These are phyloP conservation scores for Ichneumoninae sp. DNA, from an alignment of 2,888 invertebrate genomes.

Conservation along the genomic window DNA sequence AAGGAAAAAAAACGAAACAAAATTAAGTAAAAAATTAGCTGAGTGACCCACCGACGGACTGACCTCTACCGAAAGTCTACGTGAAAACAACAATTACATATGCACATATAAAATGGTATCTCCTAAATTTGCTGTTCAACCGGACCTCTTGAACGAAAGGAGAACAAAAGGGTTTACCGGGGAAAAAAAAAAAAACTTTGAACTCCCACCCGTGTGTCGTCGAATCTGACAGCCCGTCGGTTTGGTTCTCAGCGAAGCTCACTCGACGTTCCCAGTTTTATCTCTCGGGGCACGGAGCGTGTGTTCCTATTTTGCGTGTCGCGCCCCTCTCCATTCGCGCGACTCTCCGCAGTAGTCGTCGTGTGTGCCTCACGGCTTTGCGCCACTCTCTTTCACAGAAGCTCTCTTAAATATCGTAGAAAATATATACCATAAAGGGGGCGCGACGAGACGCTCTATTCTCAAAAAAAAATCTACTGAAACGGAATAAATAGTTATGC, in stretches of 20 bases:
- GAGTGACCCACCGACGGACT: constrained; percentile 52
- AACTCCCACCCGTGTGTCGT: constrained; percentile 41
- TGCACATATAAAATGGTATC: not conserved
- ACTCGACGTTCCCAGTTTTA: constrained; percentile 64
- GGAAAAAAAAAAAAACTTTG: constrained; percentile 3
- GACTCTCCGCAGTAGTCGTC: constrained; percentile 11
- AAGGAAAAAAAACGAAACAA: not conserved
- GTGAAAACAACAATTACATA: not conserved
- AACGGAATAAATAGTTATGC: not conserved
- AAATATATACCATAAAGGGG: not conserved
- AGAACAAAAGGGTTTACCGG: not conserved
- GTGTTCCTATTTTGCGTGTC: constrained; percentile 62
- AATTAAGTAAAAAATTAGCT: constrained; percentile 35
- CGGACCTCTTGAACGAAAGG: not conserved
- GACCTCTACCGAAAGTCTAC: not conserved
- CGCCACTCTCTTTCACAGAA: not conserved
- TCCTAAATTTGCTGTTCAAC: not conserved
- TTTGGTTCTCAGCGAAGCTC: constrained; percentile 60
- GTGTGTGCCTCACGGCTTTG: not conserved
- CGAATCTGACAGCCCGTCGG: constrained; percentile 48
- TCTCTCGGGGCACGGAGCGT: constrained; percentile 59
- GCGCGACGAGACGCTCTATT: not conserved
- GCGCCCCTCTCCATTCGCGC: constrained; percentile 40
- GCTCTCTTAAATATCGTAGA: not conserved
- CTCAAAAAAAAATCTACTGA: not conserved